phyloP scores from a whole-genome alignment of 2,888 invertebrate genomes.

The Drosophila sordidapex region DNA sequence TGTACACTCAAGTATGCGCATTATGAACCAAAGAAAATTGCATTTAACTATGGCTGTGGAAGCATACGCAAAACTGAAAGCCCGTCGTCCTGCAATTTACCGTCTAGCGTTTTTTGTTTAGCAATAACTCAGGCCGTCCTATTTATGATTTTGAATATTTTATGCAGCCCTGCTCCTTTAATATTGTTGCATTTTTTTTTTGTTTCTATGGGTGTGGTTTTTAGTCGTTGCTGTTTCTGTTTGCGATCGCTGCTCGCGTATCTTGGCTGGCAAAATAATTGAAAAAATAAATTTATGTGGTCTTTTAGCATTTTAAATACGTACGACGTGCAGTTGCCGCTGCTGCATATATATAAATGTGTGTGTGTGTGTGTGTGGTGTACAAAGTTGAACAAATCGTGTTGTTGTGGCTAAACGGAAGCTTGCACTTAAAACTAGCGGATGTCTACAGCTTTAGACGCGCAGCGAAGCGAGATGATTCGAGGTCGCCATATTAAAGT shows the following conservation, averaged over 20 bases:
- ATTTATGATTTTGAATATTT: conserved; percentile 57
- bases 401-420: conserved; percentile 49
- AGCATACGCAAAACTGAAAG: background rate
- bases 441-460: conserved; percentile 37
- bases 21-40: conserved; percentile 7
- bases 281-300: conserved; percentile 77
- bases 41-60: background rate
- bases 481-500: conserved; percentile 24
- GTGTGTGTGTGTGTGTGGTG: background rate
- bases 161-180: conserved; percentile 44
- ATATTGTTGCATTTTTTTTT: background rate
- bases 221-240: conserved; percentile 31
- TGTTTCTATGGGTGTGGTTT: conserved; percentile 25
- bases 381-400: no score
- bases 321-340: conserved; percentile 36
- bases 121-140: background rate
- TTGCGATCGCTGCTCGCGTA: conserved; percentile 36
- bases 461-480: conserved; percentile 18
- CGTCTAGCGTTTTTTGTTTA: conserved; percentile 14
- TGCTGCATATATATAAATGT: conserved; percentile 3
- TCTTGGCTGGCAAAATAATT: conserved; percentile 65
- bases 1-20: background rate
- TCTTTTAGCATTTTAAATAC: conserved; percentile 70
- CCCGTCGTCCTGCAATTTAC: background rate
- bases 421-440: conserved; percentile 61